Conservation (phyloP, 2,113 vertebrate genomes). For the Solenodon paradoxus region DNA sequence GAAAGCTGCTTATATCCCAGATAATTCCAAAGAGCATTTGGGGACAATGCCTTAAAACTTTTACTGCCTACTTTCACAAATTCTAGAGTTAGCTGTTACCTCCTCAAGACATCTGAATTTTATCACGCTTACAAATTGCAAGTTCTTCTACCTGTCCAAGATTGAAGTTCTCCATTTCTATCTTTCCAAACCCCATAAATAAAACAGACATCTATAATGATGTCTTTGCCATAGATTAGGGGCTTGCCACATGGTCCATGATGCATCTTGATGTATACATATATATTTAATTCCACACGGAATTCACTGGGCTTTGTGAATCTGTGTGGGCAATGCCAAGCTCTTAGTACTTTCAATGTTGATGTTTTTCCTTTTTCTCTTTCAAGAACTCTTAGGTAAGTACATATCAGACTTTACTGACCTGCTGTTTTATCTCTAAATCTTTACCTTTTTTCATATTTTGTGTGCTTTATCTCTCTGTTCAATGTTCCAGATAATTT, state of each 20-base stretch:
- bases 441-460: not conserved
- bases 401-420: not conserved
- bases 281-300: not conserved
- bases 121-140: not conserved
- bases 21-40: not conserved
- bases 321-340: not conserved
- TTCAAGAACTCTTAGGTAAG: not conserved
- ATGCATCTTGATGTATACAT: too few species aligned
- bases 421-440: not conserved
- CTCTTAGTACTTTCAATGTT: not conserved
- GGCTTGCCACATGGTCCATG: not conserved
- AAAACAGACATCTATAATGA: not conserved
- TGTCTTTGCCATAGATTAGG: not conserved
- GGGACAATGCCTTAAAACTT: not conserved
- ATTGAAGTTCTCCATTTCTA: not conserved
- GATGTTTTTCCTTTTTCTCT: not conserved
- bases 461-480: not conserved
- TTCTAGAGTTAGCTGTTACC: not conserved
- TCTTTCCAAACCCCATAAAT: not conserved
- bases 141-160: not conserved
- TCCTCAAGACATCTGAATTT: not conserved
- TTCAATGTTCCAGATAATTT: not conserved
- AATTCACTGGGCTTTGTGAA: not conserved
- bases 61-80: not conserved
- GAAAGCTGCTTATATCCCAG: not conserved